Evolutionary conservation across 2,113 vertebrate genomes (phyloP).

Genomic region (Lagenorhynchus albirostris): DNA sequence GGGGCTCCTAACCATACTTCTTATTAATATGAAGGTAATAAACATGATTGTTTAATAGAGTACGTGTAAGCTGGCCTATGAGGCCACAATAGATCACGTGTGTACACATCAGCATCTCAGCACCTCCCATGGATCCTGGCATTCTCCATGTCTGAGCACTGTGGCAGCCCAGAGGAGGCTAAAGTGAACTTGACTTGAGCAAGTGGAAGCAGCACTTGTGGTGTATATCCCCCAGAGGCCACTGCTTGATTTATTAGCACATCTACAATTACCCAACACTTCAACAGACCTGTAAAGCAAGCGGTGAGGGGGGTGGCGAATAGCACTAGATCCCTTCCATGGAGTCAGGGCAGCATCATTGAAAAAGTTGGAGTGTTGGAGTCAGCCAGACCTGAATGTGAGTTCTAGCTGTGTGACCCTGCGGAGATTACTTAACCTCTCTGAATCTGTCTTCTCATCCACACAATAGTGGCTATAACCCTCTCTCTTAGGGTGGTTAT

Average conservation of each 20-base stretch:
- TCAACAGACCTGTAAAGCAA: background rate
- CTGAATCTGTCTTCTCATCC: background rate
- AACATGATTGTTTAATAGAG: constrained; percentile 17
- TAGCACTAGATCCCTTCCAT: background rate
- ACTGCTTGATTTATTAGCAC: background rate
- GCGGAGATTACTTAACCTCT: background rate
- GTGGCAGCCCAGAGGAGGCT: background rate
- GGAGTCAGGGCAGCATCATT: background rate
- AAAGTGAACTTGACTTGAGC: background rate
- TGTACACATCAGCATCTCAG: background rate
- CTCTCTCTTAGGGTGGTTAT: background rate
- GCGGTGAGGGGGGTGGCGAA: background rate
- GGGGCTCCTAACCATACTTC: background rate
- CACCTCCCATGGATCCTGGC: background rate
- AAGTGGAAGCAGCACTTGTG: background rate
- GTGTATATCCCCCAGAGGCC: background rate
- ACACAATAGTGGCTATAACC: background rate
- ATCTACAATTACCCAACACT: background rate
- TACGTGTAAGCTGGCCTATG: background rate
- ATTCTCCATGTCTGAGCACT: background rate
- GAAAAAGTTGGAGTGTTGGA: background rate
- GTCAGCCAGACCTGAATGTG: background rate
- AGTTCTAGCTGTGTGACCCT: background rate
- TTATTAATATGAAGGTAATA: constrained; percentile 37
- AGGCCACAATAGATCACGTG: background rate